Base-by-base conservation (phyloP, 2,888 invertebrate genomes). In the Ceriagrion tenellum region DNA sequence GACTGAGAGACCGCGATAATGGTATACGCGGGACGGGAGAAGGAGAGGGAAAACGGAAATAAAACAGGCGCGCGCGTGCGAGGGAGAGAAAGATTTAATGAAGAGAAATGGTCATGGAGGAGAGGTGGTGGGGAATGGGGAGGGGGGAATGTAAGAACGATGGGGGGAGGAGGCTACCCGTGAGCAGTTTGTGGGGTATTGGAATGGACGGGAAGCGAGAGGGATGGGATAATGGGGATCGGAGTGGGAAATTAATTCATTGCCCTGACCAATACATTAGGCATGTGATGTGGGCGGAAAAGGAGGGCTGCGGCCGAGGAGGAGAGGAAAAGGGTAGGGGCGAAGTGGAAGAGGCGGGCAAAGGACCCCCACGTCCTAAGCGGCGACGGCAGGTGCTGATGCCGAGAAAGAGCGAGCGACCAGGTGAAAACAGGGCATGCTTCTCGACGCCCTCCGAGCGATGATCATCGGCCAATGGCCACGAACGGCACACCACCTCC, bases 251-350 rank as follows among this genome's bases (percentile, higher is more conserved):
- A 93, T 93, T 93, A 93, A 93, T 93, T 93, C 93, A 93, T 93
- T 69, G 91, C 63, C 91, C 59, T 35, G 93, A 69, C 93, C 93
- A 47, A 93, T 93, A 93, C 69, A 93, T 93, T 93, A 93, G 93
- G 93, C 93, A 74, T 74, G 93, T 93, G 93, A 93, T 69, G 93
- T 74, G 93, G 63, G 93, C 89, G 89, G 81, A 16, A 81, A n/a
- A 20, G 69, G 26, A 40, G 88, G 40, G 40, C 47, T 40, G 26
- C 35, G 88, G 40, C 18, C 40, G 18, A 12, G 2, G 40, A n/a
- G 90, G 12, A 56, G 88, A 16, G 59, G 59, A 26, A n/a, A n/a
- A 26, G 69, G 12, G 26, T 8, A 26, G 69, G 47, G n/a, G 10
- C 47, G 40, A 69, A 40, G 74, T 8, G 89, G 30, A 18, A 81